Conservation (phyloP, 1,140 invertebrate genomes). For the Aradophagus sp. region DNA sequence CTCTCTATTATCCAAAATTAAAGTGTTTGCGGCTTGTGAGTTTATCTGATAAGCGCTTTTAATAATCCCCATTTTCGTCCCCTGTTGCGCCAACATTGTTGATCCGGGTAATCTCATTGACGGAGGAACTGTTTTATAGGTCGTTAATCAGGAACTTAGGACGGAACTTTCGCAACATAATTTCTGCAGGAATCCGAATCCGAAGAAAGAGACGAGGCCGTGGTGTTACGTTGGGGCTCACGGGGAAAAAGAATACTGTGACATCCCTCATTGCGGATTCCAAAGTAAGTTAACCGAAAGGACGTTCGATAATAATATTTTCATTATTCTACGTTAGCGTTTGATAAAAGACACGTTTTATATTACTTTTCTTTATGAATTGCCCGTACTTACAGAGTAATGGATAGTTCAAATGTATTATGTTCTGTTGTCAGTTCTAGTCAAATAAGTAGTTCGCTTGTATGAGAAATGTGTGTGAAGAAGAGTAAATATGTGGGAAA, state of each 20-base stretch:
- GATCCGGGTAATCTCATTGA: conserved; percentile 8
- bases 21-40: not conserved
- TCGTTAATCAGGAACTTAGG: conserved; percentile 57
- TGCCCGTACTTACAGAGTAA: too few species aligned
- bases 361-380: too few species aligned
- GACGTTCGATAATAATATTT: too few species aligned
- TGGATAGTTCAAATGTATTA: too few species aligned
- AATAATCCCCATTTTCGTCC: not conserved
- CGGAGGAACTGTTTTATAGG: conserved; percentile 48
- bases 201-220: conserved; percentile 72
- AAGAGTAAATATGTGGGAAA: too few species aligned
- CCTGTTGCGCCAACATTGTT: not conserved
- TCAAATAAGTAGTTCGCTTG: too few species aligned
- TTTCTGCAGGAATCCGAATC: conserved; percentile 77
- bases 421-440: too few species aligned
- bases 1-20: conserved; percentile 11
- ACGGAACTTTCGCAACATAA: conserved; percentile 73
- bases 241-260: conserved; percentile 75
- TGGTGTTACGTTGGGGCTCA: conserved; percentile 75
- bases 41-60: conserved; percentile 6
- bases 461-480: too few species aligned
- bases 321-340: too few species aligned
- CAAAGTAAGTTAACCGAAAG: conserved; percentile 7
- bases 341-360: too few species aligned
- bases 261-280: conserved; percentile 70